Percentiles rank a stretch among this genome's conserved stretches.
phyloP scores from a whole-genome alignment of 2,113 vertebrate species.

The Myiopsitta monachus region DNA sequence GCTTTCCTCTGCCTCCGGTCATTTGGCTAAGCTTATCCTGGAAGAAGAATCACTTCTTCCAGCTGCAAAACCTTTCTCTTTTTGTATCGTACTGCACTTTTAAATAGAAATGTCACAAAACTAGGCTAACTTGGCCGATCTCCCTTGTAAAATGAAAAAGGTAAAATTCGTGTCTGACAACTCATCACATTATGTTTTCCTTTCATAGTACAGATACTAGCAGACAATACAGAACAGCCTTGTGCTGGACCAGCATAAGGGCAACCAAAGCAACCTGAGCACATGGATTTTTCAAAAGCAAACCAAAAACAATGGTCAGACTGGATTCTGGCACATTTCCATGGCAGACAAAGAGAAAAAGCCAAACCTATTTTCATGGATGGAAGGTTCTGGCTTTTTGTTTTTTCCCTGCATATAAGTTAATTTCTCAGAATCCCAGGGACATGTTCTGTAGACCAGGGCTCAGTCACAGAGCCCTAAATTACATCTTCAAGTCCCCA shows the following conservation, averaged over 20 bases:
- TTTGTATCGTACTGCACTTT: background rate
- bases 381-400: background rate
- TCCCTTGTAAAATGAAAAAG: background rate
- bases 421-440: background rate
- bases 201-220: background rate
- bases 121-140: background rate
- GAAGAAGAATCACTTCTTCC: background rate
- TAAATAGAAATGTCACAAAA: background rate
- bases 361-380: background rate
- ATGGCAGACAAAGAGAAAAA: background rate
- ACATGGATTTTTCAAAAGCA: background rate
- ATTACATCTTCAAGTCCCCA: background rate
- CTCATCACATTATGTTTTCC: background rate
- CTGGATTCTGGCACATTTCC: background rate
- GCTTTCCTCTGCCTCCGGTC: background rate
- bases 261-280: background rate
- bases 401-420: accelerated
- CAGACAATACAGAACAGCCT: background rate
- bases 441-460: background rate
- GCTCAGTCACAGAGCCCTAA: background rate
- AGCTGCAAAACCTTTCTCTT: background rate
- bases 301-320: background rate
- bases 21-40: background rate
- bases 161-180: background rate
- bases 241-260: background rate